Evolutionary conservation across 2,888 invertebrate species (phyloP).

Genomic region (Eupithecia exiguata): DNA sequence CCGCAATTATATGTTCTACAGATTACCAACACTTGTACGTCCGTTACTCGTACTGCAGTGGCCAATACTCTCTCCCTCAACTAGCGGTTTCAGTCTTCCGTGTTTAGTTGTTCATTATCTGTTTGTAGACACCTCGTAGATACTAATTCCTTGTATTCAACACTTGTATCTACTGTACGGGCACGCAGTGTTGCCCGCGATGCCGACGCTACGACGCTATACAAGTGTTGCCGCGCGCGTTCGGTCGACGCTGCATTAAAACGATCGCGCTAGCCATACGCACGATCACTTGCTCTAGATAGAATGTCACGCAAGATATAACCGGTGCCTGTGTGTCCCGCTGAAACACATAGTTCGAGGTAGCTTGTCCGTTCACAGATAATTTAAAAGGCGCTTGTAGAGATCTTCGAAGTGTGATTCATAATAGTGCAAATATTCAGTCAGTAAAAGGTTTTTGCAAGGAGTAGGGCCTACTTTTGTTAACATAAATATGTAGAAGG

Average conservation of each 20-base stretch:
- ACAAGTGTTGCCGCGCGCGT: background rate
- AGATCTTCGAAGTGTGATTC: background rate
- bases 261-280: conserved; percentile 41
- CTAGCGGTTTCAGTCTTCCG: background rate
- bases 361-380: background rate
- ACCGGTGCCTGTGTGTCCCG: background rate
- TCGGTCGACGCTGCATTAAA: conserved; percentile 38
- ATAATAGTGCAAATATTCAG: no score
- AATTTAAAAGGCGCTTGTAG: background rate
- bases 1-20: background rate
- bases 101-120: no score
- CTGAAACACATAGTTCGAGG: background rate
- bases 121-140: background rate
- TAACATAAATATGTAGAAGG: no score
- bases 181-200: background rate
- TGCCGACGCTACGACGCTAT: conserved; percentile 11
- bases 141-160: background rate
- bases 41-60: background rate
- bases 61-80: background rate
- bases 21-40: background rate
- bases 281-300: conserved; percentile 57
- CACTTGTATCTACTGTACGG: background rate
- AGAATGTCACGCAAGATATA: conserved; percentile 48
- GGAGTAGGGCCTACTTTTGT: no score
- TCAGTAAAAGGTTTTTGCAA: no score